Conservation (phyloP, 2,888 invertebrate genomes). For the Erannis defoliaria region DNA sequence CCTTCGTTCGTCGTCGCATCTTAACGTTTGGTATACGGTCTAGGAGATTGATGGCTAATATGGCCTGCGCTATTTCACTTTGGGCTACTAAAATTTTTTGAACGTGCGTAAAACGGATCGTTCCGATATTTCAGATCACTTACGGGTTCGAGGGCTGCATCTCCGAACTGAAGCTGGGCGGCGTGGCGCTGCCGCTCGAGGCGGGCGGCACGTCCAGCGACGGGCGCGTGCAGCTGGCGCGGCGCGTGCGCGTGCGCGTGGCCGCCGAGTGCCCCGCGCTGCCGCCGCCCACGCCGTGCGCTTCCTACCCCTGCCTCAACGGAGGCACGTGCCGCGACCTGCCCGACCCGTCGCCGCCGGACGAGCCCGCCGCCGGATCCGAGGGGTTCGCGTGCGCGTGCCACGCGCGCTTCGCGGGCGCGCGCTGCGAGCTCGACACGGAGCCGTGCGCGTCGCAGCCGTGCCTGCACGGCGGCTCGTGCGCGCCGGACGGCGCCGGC, state of each 20-base stretch:
- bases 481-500: slow-evolving; percentile 70
- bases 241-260: slow-evolving; percentile 70
- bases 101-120: background rate
- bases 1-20: too few species aligned
- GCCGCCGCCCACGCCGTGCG: slow-evolving; percentile 70
- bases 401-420: slow-evolving; percentile 91
- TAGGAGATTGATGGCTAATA: background rate
- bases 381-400: slow-evolving; percentile 92
- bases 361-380: slow-evolving; percentile 72
- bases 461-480: slow-evolving; percentile 94
- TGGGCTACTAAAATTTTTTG: too few species aligned
- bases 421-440: slow-evolving; percentile 92
- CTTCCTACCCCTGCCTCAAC: slow-evolving; percentile 74
- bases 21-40: too few species aligned
- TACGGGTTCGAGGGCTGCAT: slow-evolving; percentile 97
- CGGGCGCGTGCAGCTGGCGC: slow-evolving; percentile 69
- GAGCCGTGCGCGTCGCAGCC: slow-evolving; percentile 96
- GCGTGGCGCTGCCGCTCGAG: slow-evolving; percentile 90
- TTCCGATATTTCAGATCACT: slow-evolving; percentile 86
- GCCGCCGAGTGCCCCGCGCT: slow-evolving; percentile 63
- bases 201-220: slow-evolving; percentile 70
- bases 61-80: too few species aligned
- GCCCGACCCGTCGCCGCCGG: slow-evolving; percentile 54
- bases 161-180: slow-evolving; percentile 93
- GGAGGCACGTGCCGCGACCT: slow-evolving; percentile 88